A percentile compares a stretch with the other conserved stretches of the same genome.
phyloP scores from a whole-genome alignment of 2,888 invertebrate genomes.

The Dioctria linearis region DNA sequence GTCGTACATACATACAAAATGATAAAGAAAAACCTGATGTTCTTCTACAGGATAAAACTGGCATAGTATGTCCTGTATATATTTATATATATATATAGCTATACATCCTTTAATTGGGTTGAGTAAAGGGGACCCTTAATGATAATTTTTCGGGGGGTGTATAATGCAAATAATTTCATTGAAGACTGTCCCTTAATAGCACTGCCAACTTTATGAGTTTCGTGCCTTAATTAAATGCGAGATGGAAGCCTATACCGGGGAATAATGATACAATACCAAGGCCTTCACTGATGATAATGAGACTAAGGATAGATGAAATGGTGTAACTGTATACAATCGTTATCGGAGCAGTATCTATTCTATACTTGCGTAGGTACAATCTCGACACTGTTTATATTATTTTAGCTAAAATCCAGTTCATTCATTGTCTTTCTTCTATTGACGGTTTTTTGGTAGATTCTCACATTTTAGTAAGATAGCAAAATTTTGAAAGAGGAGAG shows the following conservation, averaged over 20 bases:
- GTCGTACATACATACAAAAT: neutral
- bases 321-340: too few species aligned
- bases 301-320: too few species aligned
- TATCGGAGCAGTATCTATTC: too few species aligned
- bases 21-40: neutral
- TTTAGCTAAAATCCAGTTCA: too few species aligned
- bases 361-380: too few species aligned
- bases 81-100: too few species aligned
- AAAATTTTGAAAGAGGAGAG: neutral
- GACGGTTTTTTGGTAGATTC: too few species aligned
- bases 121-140: neutral
- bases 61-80: too few species aligned
- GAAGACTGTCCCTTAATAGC: conserved; percentile 12
- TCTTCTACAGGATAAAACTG: neutral
- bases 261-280: neutral
- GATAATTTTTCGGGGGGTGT: neutral
- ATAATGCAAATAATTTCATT: conserved; percentile 5
- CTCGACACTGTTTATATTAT: too few species aligned
- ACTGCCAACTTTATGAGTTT: conserved; percentile 5
- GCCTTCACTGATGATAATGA: neutral
- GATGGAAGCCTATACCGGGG: neutral
- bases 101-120: too few species aligned
- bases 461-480: too few species aligned
- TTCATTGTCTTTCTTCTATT: too few species aligned
- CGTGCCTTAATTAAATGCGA: conserved; percentile 8